phyloP scores from a whole-genome alignment of 1,140 invertebrate species.

The Drosophila navojoa region DNA sequence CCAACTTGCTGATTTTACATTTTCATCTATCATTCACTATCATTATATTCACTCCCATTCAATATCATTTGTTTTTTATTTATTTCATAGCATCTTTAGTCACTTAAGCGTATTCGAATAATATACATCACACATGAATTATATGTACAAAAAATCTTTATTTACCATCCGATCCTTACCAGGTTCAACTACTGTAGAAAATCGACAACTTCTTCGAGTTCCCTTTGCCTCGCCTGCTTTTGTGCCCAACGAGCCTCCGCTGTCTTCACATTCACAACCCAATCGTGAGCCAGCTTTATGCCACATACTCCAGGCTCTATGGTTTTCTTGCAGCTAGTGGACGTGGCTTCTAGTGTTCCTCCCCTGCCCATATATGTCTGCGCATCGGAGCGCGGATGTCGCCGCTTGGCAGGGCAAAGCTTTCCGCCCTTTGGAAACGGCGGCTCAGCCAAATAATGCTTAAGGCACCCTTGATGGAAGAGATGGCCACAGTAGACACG shows the following conservation, averaged over 20 bases:
- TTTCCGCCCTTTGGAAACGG: slow-evolving; percentile 88
- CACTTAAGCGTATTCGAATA: slow-evolving; percentile 72
- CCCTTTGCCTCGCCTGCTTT: slow-evolving; percentile 89
- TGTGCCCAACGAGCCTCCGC: slow-evolving; percentile 92
- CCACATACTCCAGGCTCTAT: slow-evolving; percentile 84
- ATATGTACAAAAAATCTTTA: slow-evolving; percentile 37
- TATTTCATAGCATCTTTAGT: slow-evolving; percentile 60
- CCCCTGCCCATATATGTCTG: slow-evolving; percentile 65
- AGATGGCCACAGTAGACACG: slow-evolving; percentile 91
- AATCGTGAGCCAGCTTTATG: slow-evolving; percentile 89
- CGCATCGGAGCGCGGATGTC: slow-evolving; percentile 79
- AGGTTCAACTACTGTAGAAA: slow-evolving; percentile 85
- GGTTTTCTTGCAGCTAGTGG: background rate
- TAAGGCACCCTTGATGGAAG: slow-evolving; percentile 90
- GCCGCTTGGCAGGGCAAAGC: slow-evolving; percentile 76
- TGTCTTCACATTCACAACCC: slow-evolving; percentile 88
- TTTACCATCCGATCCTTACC: background rate
- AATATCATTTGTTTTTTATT: slow-evolving; percentile 53
- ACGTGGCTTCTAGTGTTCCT: background rate
- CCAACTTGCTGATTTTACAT: background rate
- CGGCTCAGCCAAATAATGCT: slow-evolving; percentile 89
- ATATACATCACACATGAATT: slow-evolving; percentile 57
- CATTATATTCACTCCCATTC: background rate
- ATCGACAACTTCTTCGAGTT: slow-evolving; percentile 90
- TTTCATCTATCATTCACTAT: background rate